A percentile compares a stretch with the other conserved stretches of the same genome.
Conservation (phyloP, 2,113 vertebrate species). For the Gulo gulo region DNA sequence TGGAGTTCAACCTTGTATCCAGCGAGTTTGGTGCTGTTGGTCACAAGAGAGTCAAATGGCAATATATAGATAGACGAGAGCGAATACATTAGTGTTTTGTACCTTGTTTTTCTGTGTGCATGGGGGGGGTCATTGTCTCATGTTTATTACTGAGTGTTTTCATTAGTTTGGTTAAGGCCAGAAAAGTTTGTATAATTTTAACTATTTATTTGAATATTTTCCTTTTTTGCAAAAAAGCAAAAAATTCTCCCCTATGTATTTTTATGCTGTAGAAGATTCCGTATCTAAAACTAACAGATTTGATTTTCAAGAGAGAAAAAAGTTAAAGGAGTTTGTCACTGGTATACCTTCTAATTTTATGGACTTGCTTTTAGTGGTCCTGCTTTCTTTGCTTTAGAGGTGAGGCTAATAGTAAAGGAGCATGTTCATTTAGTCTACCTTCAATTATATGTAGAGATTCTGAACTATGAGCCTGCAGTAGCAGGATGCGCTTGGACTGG, state of each 20-base stretch:
- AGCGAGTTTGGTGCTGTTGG: neutral
- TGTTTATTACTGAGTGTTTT: constrained; percentile 24
- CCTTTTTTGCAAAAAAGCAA: neutral
- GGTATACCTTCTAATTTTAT: neutral
- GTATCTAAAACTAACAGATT: neutral
- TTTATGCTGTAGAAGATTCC: neutral
- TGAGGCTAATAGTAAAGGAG: neutral
- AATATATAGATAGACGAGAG: neutral
- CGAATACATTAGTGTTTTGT: neutral
- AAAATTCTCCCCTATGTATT: neutral
- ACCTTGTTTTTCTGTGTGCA: constrained; percentile 9
- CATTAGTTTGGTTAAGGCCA: neutral
- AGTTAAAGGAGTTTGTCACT: constrained; percentile 26
- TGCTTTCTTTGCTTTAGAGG: neutral
- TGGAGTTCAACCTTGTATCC: neutral
- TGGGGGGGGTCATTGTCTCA: neutral
- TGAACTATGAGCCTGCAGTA: neutral
- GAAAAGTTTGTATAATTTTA: constrained; percentile 12
- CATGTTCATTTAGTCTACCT: neutral
- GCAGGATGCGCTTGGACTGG: neutral
- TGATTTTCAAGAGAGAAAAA: neutral
- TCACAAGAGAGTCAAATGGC: neutral
- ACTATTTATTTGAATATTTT: constrained; percentile 29
- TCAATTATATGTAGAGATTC: neutral
- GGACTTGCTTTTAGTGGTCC: neutral